Base-by-base conservation (phyloP, 92 coral and sea anemone genomes). In the Meandrina meandrites region DNA sequence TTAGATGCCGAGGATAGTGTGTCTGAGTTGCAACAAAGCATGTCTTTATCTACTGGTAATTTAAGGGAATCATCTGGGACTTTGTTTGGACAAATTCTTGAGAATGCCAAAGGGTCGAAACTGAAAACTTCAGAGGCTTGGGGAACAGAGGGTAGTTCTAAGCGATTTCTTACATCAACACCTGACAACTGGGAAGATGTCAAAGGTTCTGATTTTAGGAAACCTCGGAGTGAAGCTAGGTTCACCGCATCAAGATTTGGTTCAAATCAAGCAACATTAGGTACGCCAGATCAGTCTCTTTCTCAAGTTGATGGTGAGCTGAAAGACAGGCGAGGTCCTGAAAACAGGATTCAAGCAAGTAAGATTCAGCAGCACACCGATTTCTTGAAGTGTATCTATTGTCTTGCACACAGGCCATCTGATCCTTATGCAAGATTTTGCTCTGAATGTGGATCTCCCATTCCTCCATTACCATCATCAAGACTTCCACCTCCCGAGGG, bases 401-500 rank as follows among this genome's bases (percentile, higher is more conserved):
- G 99, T 72, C 86, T 92, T 83, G 99, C 98, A 60, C 94, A 98
- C n/a, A 89, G 99, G 45, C 98, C 99, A 45, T 93, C 99, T n/a
- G 99, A 97, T 47, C 99, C 99, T 32, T 97, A 90, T 91, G 98
- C 97, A 62, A 91, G 95, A 45, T 97, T 95, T 73, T 97, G 99
- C 71, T 86, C 94, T 32, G 98, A 95, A 58, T 97, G 99, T 91
- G 99, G 99, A 1, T 95, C 99, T 1, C 98, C 96, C 31, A 79
- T 97, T 47, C 98, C 98, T 0, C 99, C 98, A 54, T 75, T 94
- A 17, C 94, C 98, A 0, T 87, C 95, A 53, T 79, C 93, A 37
- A 87, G 99, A 85, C 92, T 95, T 15, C 98, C 99, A 32, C 97
- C 99, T 5, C 99, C 99, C 31, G 98, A 94, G 66, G 90, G 96